Percentiles rank a stretch among this genome's conserved stretches.
These are phyloP conservation scores for Palythoa heliodiscus DNA, from an alignment of 92 coral and sea anemone genomes.

Conservation along the genomic window DNA sequence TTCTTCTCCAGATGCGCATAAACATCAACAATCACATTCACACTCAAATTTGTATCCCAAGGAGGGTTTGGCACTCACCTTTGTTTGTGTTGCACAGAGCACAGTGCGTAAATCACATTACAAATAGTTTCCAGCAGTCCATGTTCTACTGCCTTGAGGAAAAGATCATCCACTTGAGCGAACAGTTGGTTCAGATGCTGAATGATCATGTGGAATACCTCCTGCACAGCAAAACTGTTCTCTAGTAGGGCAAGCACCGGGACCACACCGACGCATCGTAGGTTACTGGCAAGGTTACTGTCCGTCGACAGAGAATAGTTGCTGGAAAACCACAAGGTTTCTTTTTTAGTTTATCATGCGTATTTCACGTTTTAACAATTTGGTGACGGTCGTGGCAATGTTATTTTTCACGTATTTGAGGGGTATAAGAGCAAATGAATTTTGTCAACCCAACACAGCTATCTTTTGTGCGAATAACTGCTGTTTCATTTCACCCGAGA, in stretches of 20 bases:
- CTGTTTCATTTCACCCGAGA: too few species aligned
- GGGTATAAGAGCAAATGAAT: too few species aligned
- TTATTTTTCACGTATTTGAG: too few species aligned
- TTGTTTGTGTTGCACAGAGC: constrained; percentile 65
- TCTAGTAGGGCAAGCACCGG: constrained; percentile 87
- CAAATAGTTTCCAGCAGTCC: constrained; percentile 88
- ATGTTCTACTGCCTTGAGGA: constrained; percentile 86
- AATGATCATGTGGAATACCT: constrained; percentile 79
- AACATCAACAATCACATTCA: background rate
- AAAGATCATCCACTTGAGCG: constrained; percentile 85
- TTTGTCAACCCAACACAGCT: too few species aligned
- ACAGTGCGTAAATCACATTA: constrained; percentile 76
- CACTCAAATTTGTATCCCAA: background rate
- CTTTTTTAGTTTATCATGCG: background rate
- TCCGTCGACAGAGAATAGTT: constrained; percentile 68
- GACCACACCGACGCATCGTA: constrained; percentile 85
- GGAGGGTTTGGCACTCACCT: constrained; percentile 48
- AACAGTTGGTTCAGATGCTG: constrained; percentile 83
- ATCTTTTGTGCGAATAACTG: too few species aligned
- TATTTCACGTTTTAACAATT: too few species aligned
- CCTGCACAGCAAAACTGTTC: constrained; percentile 75
- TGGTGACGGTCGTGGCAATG: too few species aligned
- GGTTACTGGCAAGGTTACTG: constrained; percentile 55
- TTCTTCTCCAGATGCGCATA: too few species aligned
- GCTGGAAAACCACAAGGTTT: constrained; percentile 40